Evolutionary conservation across 2,888 invertebrate genomes (phyloP).

Genomic region (Corbicula japonica): DNA sequence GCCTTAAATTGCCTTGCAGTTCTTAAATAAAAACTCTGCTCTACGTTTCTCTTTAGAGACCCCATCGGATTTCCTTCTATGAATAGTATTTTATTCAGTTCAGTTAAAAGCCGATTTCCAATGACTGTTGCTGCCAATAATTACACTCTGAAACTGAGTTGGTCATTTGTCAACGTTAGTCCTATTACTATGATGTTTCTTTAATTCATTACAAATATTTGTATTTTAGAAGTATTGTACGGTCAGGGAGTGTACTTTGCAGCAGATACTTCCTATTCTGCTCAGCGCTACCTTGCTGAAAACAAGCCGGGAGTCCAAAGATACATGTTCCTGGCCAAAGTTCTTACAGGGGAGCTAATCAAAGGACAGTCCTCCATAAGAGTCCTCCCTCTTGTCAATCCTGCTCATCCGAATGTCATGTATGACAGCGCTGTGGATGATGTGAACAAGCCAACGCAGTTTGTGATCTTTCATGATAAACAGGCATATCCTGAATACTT

Average conservation of each 20-base stretch:
- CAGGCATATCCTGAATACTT: slow-evolving; percentile 82
- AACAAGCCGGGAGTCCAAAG: slow-evolving; percentile 40
- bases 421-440: slow-evolving; percentile 80
- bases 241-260: slow-evolving; percentile 82
- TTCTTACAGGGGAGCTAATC: slow-evolving; percentile 70
- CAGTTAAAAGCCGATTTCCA: no score
- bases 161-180: no score
- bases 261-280: slow-evolving; percentile 73
- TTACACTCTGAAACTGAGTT: no score
- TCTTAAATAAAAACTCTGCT: no score
- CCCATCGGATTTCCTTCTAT: no score
- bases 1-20: no score
- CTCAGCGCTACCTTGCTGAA: slow-evolving; percentile 59
- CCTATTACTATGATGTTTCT: no score
- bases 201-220: no score
- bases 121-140: no score
- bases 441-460: slow-evolving; percentile 70
- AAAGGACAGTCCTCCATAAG: slow-evolving; percentile 66
- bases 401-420: slow-evolving; percentile 37
- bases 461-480: slow-evolving; percentile 81
- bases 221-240: slow-evolving; percentile 47
- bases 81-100: no score
- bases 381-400: slow-evolving; percentile 65
- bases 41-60: no score
- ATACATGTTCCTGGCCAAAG: slow-evolving; percentile 71